These are phyloP conservation scores for Leptocoma aspasia DNA, from an alignment of 2,113 vertebrate genomes.

Conservation along the genomic window DNA sequence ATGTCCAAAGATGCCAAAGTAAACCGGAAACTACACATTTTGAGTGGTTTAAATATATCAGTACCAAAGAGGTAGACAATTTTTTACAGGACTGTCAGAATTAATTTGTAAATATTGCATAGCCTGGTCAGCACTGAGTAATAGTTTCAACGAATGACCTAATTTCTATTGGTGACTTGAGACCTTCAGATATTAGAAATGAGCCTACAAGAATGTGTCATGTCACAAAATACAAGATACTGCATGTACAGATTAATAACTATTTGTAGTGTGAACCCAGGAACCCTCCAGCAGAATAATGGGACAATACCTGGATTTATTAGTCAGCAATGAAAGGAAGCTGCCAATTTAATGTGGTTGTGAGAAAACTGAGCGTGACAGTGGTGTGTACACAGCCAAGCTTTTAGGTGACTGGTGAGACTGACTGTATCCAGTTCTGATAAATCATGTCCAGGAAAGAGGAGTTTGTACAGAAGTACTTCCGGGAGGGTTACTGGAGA, in stretches of 20 bases:
- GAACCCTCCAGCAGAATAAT: background rate
- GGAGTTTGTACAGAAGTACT: background rate
- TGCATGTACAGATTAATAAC: background rate
- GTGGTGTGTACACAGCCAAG: background rate
- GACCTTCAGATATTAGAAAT: background rate
- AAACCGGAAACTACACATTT: accelerated
- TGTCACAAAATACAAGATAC: background rate
- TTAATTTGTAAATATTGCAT: background rate
- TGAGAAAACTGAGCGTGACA: background rate
- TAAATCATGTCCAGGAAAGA: background rate
- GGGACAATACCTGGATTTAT: background rate
- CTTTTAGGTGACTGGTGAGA: background rate
- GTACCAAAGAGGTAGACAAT: background rate
- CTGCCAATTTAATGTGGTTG: background rate
- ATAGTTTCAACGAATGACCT: background rate
- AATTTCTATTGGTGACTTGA: background rate
- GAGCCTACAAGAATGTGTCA: background rate
- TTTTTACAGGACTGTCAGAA: background rate
- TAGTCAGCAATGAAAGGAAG: background rate
- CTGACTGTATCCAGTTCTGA: background rate
- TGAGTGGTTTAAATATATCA: background rate
- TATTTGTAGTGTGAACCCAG: background rate
- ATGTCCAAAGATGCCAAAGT: accelerated
- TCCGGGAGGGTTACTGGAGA: background rate
- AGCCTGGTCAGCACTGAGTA: background rate